These are phyloP conservation scores for Apamea epomidion DNA, from an alignment of 2,888 invertebrate species.

Conservation along the genomic window DNA sequence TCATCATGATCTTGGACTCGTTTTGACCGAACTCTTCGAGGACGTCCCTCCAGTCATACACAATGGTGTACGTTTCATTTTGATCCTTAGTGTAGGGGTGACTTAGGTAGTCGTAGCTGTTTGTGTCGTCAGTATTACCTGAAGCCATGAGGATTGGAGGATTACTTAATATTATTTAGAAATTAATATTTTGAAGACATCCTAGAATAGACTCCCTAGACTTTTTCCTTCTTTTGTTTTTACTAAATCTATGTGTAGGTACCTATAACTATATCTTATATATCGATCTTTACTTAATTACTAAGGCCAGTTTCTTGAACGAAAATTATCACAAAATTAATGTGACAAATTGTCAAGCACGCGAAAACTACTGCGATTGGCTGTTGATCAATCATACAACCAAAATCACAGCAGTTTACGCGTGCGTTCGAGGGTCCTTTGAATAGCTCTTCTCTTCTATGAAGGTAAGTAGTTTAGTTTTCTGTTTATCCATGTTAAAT, in stretches of 20 bases:
- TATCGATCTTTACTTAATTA: too few species aligned
- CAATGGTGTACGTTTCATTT: conserved; percentile 90
- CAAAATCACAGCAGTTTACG: too few species aligned
- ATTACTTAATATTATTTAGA: neutral
- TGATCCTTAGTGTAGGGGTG: conserved; percentile 90
- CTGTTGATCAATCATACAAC: neutral
- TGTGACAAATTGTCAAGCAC: neutral
- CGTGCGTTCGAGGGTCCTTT: too few species aligned
- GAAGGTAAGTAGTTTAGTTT: too few species aligned
- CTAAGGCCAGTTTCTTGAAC: too few species aligned
- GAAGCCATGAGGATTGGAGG: neutral
- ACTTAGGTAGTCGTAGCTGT: conserved; percentile 86
- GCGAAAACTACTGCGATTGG: neutral
- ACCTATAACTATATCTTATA: neutral
- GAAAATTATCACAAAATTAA: neutral
- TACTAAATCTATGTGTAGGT: neutral
- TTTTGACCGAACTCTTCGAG: conserved; percentile 88
- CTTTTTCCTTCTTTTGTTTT: neutral
- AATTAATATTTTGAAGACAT: neutral
- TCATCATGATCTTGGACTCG: conserved; percentile 89
- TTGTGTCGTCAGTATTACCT: conserved; percentile 55
- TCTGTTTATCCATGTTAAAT: too few species aligned
- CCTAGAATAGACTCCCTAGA: neutral
- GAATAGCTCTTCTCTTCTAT: too few species aligned
- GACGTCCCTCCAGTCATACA: conserved; percentile 91